Percentiles rank a stretch among this genome's conserved stretches.
phyloP scores from a whole-genome alignment of 2,888 invertebrate genomes.

The Netelia inedita region DNA sequence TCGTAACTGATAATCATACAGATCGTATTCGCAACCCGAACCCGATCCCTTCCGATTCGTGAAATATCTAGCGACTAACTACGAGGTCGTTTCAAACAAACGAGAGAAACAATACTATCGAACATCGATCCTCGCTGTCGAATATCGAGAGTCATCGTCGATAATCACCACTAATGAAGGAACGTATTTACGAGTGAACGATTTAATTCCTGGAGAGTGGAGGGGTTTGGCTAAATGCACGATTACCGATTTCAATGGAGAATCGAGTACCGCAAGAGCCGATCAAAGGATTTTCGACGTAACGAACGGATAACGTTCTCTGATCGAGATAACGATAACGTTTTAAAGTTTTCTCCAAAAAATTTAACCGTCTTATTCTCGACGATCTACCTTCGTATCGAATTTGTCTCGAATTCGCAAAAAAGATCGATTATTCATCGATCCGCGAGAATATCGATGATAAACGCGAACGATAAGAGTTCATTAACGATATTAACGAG shows the following conservation, averaged over 20 bases:
- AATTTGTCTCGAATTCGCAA: neutral
- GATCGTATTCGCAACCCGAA: neutral
- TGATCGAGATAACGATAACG: neutral
- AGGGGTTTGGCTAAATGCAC: neutral
- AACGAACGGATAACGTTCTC: neutral
- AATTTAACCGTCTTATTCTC: neutral
- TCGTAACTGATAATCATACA: conserved; percentile 23
- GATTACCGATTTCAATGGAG: conserved; percentile 16
- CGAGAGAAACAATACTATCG: conserved; percentile 42
- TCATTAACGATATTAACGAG: conserved; percentile 53
- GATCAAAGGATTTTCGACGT: conserved; percentile 2
- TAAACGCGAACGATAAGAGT: neutral
- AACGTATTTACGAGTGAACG: conserved; percentile 1
- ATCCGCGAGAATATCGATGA: neutral
- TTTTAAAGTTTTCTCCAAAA: neutral
- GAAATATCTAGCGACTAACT: conserved; percentile 4
- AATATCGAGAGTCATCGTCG: conserved; percentile 67
- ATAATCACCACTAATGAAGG: conserved; percentile 64
- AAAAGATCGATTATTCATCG: neutral
- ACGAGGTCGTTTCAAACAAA: conserved; percentile 19
- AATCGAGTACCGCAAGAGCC: conserved; percentile 6
- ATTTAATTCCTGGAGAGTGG: neutral
- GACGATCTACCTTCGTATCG: no score
- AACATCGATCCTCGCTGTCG: conserved; percentile 64
- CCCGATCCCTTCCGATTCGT: no score